Evolutionary conservation across 2,113 vertebrate species (phyloP), one percentile per base, ranked within the genome.

Genomic region (Silurus meridionalis): DNA sequence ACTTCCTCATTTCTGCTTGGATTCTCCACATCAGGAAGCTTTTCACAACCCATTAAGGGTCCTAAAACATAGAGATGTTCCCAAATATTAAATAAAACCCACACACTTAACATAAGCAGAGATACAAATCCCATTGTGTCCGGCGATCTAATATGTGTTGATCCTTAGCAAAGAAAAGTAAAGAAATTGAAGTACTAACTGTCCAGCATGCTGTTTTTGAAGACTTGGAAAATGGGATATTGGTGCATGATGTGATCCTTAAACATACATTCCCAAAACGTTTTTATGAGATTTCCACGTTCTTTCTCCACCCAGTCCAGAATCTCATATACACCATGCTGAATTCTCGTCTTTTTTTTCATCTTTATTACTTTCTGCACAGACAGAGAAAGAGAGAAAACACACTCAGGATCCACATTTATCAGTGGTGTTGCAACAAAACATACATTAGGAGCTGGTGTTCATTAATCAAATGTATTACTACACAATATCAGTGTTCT

Each of bases 221-320:
- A 53, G 48, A 17, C 0, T 48, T 63, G 79, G 25, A 95, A 83
- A 0, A 11, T 83, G 4, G 90, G 89, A 83, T 95, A 94, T 1
- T 21, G 23, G 19, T n/a, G 3, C 48, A 52, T 19, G 21, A 75
- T 53, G 72, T 75, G 72, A 23, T 75, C 72, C 48, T 75, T 48
- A 75, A 75, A 75, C 21, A 75, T 50, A 75, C 21, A 53, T 6
- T 21, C 23, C 94, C 94, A 95, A 89, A 95, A 95, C 0, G 4
- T 0, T 3, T 1, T n/a, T 63, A 95, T 90, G 37, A 52, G 0
- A 8, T 89, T 0, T 0, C 92, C 21, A 2, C 92, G 11, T 17
- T 69, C 14, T 0, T 0, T 80, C 89, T 94, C 95, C 8, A 95
- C 11, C 85, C 83, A 85, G 58, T 95, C 91, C 86, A 95, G 85